Evolutionary conservation across 1,140 invertebrate species (phyloP).

Genomic region (Dolichoris vasculosae): DNA sequence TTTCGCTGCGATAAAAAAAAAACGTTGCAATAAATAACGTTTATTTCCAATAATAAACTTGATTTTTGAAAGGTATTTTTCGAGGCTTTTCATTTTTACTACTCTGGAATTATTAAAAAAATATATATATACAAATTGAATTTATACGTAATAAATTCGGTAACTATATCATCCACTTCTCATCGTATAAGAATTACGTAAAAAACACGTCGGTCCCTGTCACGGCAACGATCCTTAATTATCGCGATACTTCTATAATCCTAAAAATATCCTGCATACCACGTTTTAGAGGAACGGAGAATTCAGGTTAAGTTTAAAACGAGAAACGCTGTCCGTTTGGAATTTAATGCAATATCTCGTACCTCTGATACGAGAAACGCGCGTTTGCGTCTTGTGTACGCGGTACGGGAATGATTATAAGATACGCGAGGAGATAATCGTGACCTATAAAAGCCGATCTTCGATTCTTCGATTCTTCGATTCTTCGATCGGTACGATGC

Average conservation of each 20-base stretch:
- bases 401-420: too few relatives aligned
- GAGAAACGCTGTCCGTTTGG: not conserved
- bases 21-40: not conserved
- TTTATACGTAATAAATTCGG: not conserved
- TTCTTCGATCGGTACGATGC: not conserved
- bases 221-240: conserved; percentile 6
- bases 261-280: conserved; percentile 30
- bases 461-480: too few relatives aligned
- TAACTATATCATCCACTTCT: not conserved
- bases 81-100: not conserved
- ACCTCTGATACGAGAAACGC: too few relatives aligned
- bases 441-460: not conserved
- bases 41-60: not conserved
- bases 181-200: not conserved
- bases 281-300: conserved; percentile 19
- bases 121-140: not conserved
- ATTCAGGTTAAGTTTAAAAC: conserved; percentile 26
- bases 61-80: not conserved
- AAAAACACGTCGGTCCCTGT: too few relatives aligned
- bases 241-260: conserved; percentile 12
- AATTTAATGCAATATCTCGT: not conserved
- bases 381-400: too few relatives aligned
- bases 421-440: not conserved
- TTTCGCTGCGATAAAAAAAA: not conserved
- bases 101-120: not conserved